Evolutionary conservation across 2,113 vertebrate species (phyloP), one percentile per base, ranked within the genome.

Genomic region (Rhea americana): DNA sequence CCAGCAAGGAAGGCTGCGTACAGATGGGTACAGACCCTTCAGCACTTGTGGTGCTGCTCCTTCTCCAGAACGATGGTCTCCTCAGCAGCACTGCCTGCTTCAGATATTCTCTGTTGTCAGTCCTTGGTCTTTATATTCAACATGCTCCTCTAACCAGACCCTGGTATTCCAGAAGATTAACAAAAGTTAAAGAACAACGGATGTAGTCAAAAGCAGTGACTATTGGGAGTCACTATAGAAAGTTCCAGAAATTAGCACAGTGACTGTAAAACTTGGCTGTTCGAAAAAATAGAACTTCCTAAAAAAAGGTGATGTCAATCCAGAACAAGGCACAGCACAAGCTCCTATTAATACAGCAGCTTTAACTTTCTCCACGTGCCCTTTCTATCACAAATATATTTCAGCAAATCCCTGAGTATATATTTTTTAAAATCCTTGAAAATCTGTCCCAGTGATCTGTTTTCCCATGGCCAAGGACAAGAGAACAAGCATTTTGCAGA

Each of bases 61-160:
- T 10, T 67, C 37, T 76, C 30, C 25, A 56, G 37, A 68, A 6
- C 14, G 22, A 13, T 85, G 41, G 67, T 79, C 11, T 85, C 45
- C 61, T 77, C 51, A 77, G 16, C n/a, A 93, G 4, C n/a, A 21
- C 15, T 65, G 5, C 6, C 19, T 85, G 3, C 32, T 92, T 87
- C 45, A 70, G 24, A 13, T 56, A 74, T 55, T 55, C 39, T 25
- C 9, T 58, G 32, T 7, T 0, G 0, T 35, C 39, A 61, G 3
- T 43, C 3, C 48, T 92, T 89, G 11, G 12, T 79, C 8, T 58
- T 77, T 80, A 8, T 39, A 68, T 58, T 70, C 28, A 50, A 3
- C 21, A 20, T 35, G 20, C 4, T 70, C 11, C 15, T 81, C 39
- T 85, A 39, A 8, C 74, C 28, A 58, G 35, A 62, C 4, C 8